These are phyloP conservation scores for Nomia melanderi DNA, from an alignment of 1,140 invertebrate genomes.

Conservation along the genomic window DNA sequence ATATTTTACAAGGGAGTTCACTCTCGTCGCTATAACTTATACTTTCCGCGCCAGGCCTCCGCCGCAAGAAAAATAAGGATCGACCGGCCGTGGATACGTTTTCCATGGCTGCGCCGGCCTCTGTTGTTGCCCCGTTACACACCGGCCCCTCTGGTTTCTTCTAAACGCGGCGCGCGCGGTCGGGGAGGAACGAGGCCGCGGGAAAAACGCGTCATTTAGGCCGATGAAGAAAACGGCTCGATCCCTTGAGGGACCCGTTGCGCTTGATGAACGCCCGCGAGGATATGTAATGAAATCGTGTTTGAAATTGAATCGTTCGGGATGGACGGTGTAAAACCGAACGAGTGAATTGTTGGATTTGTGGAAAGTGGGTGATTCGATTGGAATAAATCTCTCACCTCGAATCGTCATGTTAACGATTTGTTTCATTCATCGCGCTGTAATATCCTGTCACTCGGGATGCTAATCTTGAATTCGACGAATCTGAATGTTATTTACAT, in stretches of 20 bases:
- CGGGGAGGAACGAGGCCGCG: neutral
- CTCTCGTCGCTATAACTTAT: slow-evolving; percentile 58
- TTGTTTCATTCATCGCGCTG: no score
- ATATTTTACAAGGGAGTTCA: slow-evolving; percentile 60
- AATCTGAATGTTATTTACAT: no score
- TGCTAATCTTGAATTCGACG: no score
- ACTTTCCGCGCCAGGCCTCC: slow-evolving; percentile 41
- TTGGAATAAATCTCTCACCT: no score
- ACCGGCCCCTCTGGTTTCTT: slow-evolving; percentile 11
- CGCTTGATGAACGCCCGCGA: neutral
- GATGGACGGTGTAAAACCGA: no score
- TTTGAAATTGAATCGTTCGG: no score
- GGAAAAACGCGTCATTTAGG: neutral
- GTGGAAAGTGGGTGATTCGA: no score
- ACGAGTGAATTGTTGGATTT: no score
- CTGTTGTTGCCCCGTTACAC: slow-evolving; percentile 29
- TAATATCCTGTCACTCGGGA: no score
- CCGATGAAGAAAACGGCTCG: no score
- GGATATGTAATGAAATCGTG: no score
- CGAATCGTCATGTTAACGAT: no score
- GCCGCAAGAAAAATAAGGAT: slow-evolving; percentile 52
- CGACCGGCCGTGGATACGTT: slow-evolving; percentile 38
- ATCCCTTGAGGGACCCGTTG: neutral
- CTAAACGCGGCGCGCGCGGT: neutral
- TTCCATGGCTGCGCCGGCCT: slow-evolving; percentile 33